Evolutionary conservation across 2,888 invertebrate species (phyloP).

Genomic region (Pammene aurita): DNA sequence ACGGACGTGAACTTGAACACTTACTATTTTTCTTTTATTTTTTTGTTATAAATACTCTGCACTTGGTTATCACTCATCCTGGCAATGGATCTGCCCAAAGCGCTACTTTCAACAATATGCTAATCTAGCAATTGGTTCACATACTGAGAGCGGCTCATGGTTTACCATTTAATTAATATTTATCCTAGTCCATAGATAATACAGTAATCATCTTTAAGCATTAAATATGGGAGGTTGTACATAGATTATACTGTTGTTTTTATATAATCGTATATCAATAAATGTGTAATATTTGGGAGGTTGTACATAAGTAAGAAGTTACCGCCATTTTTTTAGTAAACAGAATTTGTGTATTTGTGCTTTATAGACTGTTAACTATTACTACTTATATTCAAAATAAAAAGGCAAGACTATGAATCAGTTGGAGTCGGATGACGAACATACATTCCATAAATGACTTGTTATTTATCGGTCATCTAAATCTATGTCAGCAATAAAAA

Average conservation of each 20-base stretch:
- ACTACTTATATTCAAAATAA: neutral
- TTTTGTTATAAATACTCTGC: no score
- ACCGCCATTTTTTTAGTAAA: neutral
- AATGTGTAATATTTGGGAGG: no score
- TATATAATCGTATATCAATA: no score
- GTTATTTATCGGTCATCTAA: neutral
- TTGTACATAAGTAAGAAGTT: no score
- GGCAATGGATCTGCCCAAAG: neutral
- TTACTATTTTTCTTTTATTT: neutral
- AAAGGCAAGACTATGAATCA: no score
- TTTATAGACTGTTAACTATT: conserved; percentile 5
- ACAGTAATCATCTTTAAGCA: no score
- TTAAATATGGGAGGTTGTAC: no score
- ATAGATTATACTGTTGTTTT: no score
- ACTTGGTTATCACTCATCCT: neutral
- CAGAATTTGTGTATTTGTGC: conserved; percentile 4
- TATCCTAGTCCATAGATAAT: no score
- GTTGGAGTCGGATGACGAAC: neutral
- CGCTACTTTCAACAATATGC: neutral
- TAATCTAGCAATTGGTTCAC: no score
- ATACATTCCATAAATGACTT: neutral
- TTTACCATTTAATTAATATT: no score
- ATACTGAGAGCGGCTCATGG: no score
- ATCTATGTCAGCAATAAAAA: conserved; percentile 1
- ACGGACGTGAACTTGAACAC: neutral